phyloP scores from a whole-genome alignment of 2,888 invertebrate species.

The Abscondita cerata region DNA sequence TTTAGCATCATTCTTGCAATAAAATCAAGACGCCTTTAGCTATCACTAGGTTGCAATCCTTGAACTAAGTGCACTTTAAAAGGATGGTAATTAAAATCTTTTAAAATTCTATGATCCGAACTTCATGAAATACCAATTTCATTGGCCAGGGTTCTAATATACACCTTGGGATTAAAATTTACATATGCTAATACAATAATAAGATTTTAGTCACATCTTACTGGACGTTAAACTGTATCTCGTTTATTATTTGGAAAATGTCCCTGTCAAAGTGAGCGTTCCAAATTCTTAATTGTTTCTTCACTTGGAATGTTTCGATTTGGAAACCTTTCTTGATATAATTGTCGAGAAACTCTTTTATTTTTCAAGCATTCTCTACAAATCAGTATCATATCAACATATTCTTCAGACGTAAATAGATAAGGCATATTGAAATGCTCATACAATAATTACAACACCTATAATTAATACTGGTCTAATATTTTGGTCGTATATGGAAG shows the following conservation, averaged over 20 bases:
- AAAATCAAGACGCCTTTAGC: not conserved
- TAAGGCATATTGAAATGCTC: too few species aligned
- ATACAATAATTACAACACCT: too few species aligned
- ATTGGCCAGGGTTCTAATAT: not conserved
- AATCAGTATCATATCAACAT: too few species aligned
- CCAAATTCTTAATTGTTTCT: not conserved
- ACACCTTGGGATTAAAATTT: not conserved
- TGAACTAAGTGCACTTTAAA: constrained; percentile 1
- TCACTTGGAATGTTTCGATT: not conserved
- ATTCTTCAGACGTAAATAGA: too few species aligned
- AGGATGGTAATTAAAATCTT: constrained; percentile 1
- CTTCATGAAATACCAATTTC: not conserved
- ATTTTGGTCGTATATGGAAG: too few species aligned
- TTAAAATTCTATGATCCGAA: not conserved
- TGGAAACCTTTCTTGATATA: not conserved
- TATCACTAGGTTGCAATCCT: not conserved
- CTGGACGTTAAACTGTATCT: too few species aligned
- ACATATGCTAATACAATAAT: not conserved
- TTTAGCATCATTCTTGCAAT: not conserved
- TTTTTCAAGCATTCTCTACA: too few species aligned
- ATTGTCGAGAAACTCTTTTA: too few species aligned
- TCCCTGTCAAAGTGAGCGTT: not conserved
- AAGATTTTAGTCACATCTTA: too few species aligned
- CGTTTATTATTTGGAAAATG: too few species aligned
- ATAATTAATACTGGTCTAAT: too few species aligned